Base-by-base conservation (phyloP, 1,140 invertebrate species). In the Anastatus disparis region DNA sequence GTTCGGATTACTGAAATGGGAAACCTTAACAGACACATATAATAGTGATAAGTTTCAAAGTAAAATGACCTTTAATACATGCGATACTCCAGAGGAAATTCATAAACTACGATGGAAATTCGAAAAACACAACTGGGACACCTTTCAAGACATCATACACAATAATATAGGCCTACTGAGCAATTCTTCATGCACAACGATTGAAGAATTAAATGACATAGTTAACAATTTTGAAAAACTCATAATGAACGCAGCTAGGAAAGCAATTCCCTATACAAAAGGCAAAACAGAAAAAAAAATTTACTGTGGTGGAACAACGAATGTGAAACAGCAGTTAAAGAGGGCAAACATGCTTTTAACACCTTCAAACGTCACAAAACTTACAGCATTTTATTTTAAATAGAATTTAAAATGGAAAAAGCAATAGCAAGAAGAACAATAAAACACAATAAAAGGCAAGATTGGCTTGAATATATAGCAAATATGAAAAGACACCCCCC, bases 401-500 rank as follows among this genome's bases (percentile, higher is more conserved):
- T 50, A 50, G 13, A 50, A 20, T 50, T 7, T 24, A 50, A 50
- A 20, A 50, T 22, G 2, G 6, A 15, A 50, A 65, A 27, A 15
- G 40, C 40, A n/a, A n/a, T 15, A 10, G 7, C 7, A 6, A 20
- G 27, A 17, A 65, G 20, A 65, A 53, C 15, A 65, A 38, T 38
- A 0, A 52, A 29, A 65, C 2, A 7, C 10, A n/a, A n/a, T 1
- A 65, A 65, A 22, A 20, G 46, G n/a, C 7, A 44, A 10, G 6
- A 6, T 3, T 44, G 40, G 40, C 7, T 44, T 9, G 40, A 10
- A 10, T 44, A 10, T 13, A 10, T 44, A 10, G 15, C 9, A 15
- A 44, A 3, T 3, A 56, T 76, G 15, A 71, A 72, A 38, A 56
- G 29, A 10, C 10, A 27, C 2, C 7, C 27, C 27, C 40, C 71